Evolutionary conservation across 2,113 vertebrate species (phyloP).

Genomic region (Prochilodus magdalenae): DNA sequence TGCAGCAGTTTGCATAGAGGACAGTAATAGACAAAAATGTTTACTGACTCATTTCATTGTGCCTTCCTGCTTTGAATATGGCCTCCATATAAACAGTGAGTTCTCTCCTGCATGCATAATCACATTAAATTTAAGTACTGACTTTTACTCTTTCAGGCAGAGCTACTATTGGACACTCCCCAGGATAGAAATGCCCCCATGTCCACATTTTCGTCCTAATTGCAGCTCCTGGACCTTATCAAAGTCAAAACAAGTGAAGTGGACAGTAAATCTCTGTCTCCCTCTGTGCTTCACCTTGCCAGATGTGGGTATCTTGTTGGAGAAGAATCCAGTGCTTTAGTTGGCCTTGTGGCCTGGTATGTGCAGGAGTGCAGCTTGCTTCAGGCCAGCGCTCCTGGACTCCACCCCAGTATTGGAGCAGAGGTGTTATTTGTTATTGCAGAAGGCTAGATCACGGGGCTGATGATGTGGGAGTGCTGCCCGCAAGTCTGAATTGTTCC

Average conservation of each 20-base stretch:
- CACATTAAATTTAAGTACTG: conserved; percentile 1
- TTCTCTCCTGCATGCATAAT: not conserved
- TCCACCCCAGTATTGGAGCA: conserved; percentile 6
- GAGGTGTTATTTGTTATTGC: conserved; percentile 26
- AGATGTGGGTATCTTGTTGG: conserved; percentile 48
- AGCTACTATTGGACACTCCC: not conserved
- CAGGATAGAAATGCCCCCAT: conserved; percentile 5
- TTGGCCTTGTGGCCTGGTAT: conserved; percentile 44
- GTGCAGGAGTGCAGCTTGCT: conserved; percentile 34
- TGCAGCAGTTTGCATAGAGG: not conserved
- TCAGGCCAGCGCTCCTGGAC: not conserved
- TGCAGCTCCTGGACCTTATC: conserved; percentile 42
- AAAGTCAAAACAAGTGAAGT: conserved; percentile 30
- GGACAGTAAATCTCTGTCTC: conserved; percentile 49
- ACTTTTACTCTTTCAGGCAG: conserved; percentile 5
- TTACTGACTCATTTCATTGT: not conserved
- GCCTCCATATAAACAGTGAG: not conserved
- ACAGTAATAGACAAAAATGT: too few relatives aligned
- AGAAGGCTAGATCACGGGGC: not conserved
- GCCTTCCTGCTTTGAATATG: not conserved
- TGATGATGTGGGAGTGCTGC: conserved; percentile 26
- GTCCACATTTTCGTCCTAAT: conserved; percentile 30
- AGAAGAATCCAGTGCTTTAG: conserved; percentile 26
- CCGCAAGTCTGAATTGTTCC: not conserved
- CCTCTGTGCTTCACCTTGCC: conserved; percentile 12